Conservation (phyloP, 1,140 invertebrate species). For the Rhyacophila brunnea region DNA sequence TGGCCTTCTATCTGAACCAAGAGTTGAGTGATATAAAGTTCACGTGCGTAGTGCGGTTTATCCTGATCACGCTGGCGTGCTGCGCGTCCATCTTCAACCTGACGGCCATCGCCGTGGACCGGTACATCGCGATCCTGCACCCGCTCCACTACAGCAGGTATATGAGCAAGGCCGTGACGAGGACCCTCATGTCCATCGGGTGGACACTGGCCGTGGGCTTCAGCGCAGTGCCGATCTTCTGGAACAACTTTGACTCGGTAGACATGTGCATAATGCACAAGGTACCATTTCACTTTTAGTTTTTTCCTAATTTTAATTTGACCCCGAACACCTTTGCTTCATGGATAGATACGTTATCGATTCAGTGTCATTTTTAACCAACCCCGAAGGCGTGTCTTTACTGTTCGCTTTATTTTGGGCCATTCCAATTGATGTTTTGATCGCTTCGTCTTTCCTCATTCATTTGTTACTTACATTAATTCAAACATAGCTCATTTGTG, state of each 20-base stretch:
- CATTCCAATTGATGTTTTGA: too few relatives aligned
- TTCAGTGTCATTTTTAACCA: too few relatives aligned
- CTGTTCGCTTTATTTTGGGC: too few relatives aligned
- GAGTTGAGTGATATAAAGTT: constrained; percentile 56
- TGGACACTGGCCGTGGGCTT: constrained; percentile 64
- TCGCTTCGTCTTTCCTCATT: too few relatives aligned
- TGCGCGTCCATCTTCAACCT: constrained; percentile 78
- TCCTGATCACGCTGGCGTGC: constrained; percentile 69
- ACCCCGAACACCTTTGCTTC: constrained; percentile 38
- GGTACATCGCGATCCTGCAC: constrained; percentile 80
- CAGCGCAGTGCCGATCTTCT: constrained; percentile 66
- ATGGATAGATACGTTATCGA: too few relatives aligned
- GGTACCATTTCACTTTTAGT: constrained; percentile 33
- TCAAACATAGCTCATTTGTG: too few relatives aligned
- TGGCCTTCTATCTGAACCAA: constrained; percentile 65
- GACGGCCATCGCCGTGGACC: constrained; percentile 78
- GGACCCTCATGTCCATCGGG: constrained; percentile 59
- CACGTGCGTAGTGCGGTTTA: constrained; percentile 68
- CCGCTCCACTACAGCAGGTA: constrained; percentile 72
- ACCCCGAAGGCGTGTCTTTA: too few relatives aligned
- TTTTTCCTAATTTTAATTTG: constrained; percentile 35
- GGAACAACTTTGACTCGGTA: constrained; percentile 65
- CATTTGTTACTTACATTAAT: too few relatives aligned
- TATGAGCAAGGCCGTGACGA: constrained; percentile 63
- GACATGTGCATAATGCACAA: constrained; percentile 59